These are phyloP conservation scores for Axinella damicornis DNA, from an alignment of 37 sponge, comb jelly and placozoan genomes.

Conservation along the genomic window DNA sequence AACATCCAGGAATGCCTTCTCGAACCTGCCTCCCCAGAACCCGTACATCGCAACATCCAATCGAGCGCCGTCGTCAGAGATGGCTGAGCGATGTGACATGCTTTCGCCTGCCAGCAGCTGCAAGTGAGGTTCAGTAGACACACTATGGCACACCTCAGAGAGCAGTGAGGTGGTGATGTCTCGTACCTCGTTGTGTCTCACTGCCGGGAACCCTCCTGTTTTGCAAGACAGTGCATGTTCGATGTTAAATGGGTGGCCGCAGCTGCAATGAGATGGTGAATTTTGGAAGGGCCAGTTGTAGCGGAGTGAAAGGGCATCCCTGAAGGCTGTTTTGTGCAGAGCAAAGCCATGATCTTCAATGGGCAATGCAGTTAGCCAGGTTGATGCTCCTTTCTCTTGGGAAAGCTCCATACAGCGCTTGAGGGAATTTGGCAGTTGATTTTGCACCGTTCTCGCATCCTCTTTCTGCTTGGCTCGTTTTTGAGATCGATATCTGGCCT, in stretches of 20 bases:
- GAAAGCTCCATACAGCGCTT: neutral
- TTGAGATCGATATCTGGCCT: neutral
- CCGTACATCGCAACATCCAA: too few relatives aligned
- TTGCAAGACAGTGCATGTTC: constrained; percentile 15
- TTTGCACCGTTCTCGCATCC: neutral
- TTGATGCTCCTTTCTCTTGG: constrained; percentile 27
- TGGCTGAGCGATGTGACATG: too few relatives aligned
- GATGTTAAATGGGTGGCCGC: neutral
- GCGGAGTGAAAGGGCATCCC: constrained; percentile 3
- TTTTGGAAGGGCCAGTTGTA: neutral
- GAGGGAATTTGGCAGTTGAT: too few relatives aligned
- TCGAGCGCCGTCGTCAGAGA: too few relatives aligned
- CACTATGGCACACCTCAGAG: too few relatives aligned
- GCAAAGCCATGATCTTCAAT: too few relatives aligned
- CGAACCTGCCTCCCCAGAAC: too few relatives aligned
- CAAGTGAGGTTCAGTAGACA: too few relatives aligned
- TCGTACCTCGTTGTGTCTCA: constrained; percentile 24
- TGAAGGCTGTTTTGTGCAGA: constrained; percentile 21
- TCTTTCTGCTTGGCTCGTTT: neutral
- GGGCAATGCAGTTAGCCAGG: too few relatives aligned
- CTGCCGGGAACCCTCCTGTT: constrained; percentile 11
- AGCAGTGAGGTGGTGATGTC: constrained; percentile 15
- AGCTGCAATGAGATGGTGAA: constrained; percentile 23
- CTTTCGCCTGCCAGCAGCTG: too few relatives aligned
- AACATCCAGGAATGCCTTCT: too few relatives aligned